Evolutionary conservation across 2,113 vertebrate genomes (phyloP).

Genomic region (Cyanoramphus novaezelandiae): DNA sequence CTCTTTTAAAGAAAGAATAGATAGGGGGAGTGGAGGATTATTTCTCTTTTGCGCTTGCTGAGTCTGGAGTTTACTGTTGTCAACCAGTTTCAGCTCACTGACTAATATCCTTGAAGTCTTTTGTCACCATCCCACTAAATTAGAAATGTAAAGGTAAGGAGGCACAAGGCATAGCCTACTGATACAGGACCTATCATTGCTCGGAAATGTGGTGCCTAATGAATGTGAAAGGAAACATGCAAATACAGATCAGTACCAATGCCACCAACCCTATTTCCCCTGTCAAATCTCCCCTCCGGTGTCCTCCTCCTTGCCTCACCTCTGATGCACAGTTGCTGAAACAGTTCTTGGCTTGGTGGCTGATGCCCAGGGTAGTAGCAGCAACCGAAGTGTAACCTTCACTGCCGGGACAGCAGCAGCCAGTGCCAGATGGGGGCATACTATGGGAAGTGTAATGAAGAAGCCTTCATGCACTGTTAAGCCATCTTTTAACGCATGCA

Average conservation of each 20-base stretch:
- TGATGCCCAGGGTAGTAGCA: neutral
- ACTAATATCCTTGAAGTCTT: neutral
- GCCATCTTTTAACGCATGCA: neutral
- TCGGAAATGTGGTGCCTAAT: neutral
- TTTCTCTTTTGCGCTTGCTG: neutral
- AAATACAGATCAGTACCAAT: accelerated
- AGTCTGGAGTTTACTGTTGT: neutral
- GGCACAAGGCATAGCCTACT: neutral
- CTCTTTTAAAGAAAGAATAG: neutral
- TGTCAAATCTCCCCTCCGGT: neutral
- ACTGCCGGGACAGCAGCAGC: neutral
- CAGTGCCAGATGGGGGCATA: neutral
- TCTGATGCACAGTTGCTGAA: neutral
- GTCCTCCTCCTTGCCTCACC: neutral
- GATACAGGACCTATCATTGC: neutral
- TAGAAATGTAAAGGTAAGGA: neutral
- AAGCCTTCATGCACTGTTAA: neutral
- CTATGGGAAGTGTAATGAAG: neutral
- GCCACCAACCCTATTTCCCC: neutral
- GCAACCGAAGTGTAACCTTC: neutral
- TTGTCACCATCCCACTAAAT: neutral
- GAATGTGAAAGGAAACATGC: accelerated
- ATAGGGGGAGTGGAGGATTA: accelerated
- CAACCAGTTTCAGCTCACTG: neutral
- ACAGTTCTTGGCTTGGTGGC: accelerated